These are phyloP conservation scores for Agrotis clavis DNA, from an alignment of 2,888 invertebrate genomes.

Conservation along the genomic window DNA sequence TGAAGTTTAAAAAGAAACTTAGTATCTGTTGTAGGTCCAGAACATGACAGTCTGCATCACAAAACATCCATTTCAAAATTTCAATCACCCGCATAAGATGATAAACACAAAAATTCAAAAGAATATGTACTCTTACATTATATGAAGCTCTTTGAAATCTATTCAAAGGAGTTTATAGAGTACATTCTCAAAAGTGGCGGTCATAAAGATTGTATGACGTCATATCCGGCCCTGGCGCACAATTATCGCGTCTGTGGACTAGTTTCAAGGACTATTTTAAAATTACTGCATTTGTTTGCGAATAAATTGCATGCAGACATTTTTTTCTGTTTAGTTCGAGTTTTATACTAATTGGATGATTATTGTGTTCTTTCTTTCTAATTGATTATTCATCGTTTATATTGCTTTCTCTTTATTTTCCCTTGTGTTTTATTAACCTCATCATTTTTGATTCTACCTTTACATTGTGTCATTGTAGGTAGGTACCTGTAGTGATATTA, in stretches of 20 bases:
- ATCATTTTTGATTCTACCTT: neutral
- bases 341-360: constrained; percentile 21
- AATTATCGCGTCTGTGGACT: constrained; percentile 63
- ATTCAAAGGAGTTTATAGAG: constrained; percentile 59
- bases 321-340: constrained; percentile 8
- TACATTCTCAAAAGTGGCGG: constrained; percentile 55
- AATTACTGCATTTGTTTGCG: constrained; percentile 55
- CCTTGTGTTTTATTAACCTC: neutral
- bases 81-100: constrained; percentile 7
- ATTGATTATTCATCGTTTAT: neutral
- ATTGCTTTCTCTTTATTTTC: neutral
- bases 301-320: constrained; percentile 46
- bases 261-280: constrained; percentile 63
- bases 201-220: constrained; percentile 66
- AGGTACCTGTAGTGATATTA: neutral
- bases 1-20: neutral
- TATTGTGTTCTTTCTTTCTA: constrained; percentile 3
- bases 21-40: neutral
- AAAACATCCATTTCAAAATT: constrained; percentile 19
- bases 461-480: no score
- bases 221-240: constrained; percentile 55
- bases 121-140: constrained; percentile 22
- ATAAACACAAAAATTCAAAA: constrained; percentile 36
- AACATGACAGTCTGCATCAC: neutral
- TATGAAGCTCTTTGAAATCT: constrained; percentile 54